phyloP scores from a whole-genome alignment of 2,797 vertebrate genomes.

The Siniperca undulata region DNA sequence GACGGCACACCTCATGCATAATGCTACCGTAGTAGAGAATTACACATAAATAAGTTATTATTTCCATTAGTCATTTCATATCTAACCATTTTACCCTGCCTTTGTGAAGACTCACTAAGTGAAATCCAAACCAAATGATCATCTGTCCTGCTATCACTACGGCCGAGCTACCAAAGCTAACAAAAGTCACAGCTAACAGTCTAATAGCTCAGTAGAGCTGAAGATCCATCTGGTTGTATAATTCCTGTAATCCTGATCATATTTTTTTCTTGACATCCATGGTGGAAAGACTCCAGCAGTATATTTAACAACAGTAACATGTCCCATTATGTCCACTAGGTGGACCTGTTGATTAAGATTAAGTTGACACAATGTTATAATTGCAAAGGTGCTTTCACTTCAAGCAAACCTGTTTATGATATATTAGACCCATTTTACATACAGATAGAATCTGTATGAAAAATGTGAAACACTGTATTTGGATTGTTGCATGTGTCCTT shows the following conservation, averaged over 20 bases:
- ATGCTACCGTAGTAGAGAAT: neutral
- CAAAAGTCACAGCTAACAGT: neutral
- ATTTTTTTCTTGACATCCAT: neutral
- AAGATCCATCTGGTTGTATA: neutral
- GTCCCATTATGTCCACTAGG: conserved; percentile 67
- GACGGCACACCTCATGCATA: neutral
- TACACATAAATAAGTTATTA: neutral
- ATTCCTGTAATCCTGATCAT: no score
- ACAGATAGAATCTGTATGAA: neutral
- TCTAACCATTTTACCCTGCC: neutral
- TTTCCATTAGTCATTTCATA: neutral
- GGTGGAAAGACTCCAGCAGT: neutral
- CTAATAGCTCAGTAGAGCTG: no score
- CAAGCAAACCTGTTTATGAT: conserved; percentile 6
- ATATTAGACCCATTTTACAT: neutral
- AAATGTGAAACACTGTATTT: neutral
- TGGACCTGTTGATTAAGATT: conserved; percentile 60
- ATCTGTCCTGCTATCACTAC: neutral
- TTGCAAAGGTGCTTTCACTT: neutral
- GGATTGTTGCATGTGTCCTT: neutral
- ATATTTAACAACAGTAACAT: conserved; percentile 17
- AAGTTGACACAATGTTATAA: neutral
- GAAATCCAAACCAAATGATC: neutral
- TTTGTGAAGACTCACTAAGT: neutral
- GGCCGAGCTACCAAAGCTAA: neutral